Evolutionary conservation across 2,888 invertebrate genomes (phyloP).

Genomic region (Lithosia quadra): DNA sequence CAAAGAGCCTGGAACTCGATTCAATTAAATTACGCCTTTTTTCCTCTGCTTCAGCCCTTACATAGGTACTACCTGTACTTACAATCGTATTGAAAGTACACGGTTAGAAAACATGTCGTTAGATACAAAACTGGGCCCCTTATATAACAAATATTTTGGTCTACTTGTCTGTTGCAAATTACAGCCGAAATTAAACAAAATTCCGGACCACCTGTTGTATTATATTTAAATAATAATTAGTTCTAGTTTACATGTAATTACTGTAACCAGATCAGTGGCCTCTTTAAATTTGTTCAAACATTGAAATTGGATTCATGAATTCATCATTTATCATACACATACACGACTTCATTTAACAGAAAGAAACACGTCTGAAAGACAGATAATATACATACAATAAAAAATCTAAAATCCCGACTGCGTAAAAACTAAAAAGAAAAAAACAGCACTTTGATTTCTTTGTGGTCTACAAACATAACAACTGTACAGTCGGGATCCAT

Average conservation of each 20-base stretch:
- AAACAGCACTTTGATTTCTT: too few relatives aligned
- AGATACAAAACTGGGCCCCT: background rate
- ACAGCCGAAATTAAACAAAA: background rate
- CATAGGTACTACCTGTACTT: too few relatives aligned
- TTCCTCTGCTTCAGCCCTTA: too few relatives aligned
- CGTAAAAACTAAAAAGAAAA: too few relatives aligned
- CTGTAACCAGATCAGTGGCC: slow-evolving; percentile 1
- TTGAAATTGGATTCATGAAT: background rate
- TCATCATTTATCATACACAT: background rate
- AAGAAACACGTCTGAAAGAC: too few relatives aligned
- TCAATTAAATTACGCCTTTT: background rate
- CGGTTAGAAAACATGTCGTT: background rate
- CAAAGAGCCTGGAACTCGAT: background rate
- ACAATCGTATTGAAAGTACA: background rate
- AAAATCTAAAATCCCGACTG: too few relatives aligned
- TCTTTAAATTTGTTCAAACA: background rate
- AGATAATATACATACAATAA: too few relatives aligned
- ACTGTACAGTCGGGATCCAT: too few relatives aligned
- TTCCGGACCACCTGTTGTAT: background rate
- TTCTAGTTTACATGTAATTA: background rate
- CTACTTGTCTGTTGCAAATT: background rate
- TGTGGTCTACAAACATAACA: too few relatives aligned
- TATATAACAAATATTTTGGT: background rate
- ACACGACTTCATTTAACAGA: too few relatives aligned
- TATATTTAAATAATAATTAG: background rate